A percentile compares a stretch with the other conserved stretches of the same genome.
Conservation (phyloP, 2,797 vertebrate species). For the Thamnophis elegans region DNA sequence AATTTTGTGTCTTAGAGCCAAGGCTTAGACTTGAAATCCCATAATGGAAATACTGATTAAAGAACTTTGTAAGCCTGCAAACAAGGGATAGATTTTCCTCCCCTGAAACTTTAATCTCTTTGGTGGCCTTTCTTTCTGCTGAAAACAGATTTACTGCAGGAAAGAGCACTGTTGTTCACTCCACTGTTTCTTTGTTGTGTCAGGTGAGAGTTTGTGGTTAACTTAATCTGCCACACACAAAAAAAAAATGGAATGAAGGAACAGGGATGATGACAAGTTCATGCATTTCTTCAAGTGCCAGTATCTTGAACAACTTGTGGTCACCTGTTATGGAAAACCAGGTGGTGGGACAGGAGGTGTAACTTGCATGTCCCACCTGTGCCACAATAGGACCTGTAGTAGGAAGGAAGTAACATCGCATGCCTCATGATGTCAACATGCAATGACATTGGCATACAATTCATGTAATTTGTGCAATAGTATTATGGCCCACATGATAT, state of each 20-base stretch:
- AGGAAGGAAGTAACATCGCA: not conserved
- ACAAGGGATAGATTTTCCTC: constrained; percentile 16
- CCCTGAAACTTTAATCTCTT: constrained; percentile 31
- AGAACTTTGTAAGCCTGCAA: constrained; percentile 20
- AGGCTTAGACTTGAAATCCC: not conserved
- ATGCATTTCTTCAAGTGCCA: not conserved
- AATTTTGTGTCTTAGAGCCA: not conserved
- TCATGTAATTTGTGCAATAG: not conserved
- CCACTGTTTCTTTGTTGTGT: not conserved
- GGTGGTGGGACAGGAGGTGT: not conserved
- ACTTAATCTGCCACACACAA: not conserved
- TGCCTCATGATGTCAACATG: not conserved
- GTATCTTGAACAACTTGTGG: not conserved
- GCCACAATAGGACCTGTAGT: not conserved
- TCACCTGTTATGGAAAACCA: not conserved
- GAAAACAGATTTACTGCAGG: not conserved
- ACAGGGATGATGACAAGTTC: not conserved
- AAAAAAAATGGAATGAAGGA: not conserved
- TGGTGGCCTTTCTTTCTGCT: constrained; percentile 17
- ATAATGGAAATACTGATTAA: not conserved
- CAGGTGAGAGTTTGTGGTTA: not conserved
- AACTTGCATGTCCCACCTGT: not conserved
- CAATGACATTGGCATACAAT: not conserved
- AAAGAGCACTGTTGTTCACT: not conserved
- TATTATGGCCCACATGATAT: not conserved